A percentile compares a stretch with the other conserved stretches of the same genome.
These are phyloP conservation scores for Actinemys pallida DNA, from an alignment of 2,113 vertebrate genomes.

Conservation along the genomic window DNA sequence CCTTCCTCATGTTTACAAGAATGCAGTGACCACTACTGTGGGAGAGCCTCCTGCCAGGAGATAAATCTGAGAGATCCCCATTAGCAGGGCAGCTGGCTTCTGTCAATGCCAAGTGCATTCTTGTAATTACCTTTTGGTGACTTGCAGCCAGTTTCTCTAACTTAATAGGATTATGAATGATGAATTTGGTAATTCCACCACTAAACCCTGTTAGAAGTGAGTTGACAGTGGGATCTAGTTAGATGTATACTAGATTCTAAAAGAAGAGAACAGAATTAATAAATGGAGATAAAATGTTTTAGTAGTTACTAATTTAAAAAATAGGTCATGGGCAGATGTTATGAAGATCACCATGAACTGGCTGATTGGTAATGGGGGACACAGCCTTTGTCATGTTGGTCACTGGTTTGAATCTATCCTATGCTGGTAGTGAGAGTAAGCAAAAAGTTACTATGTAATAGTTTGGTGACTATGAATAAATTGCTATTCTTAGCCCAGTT, in stretches of 20 bases:
- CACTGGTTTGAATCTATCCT: neutral
- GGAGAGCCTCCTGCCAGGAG: neutral
- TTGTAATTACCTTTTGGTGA: neutral
- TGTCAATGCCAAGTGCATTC: accelerated
- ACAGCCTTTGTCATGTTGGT: neutral
- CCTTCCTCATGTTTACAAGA: neutral
- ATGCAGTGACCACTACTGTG: neutral
- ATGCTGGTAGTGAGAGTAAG: neutral
- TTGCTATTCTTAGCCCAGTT: neutral
- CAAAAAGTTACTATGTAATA: too few relatives aligned
- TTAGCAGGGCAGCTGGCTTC: neutral
- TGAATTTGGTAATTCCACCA: neutral
- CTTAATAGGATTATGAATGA: neutral
- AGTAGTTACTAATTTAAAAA: neutral
- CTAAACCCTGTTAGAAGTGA: neutral
- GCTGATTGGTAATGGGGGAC: neutral
- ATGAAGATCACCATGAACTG: neutral
- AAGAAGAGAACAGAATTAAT: neutral
- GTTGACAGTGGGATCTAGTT: neutral
- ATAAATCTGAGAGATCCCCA: accelerated
- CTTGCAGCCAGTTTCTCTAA: neutral
- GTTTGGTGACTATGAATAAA: neutral
- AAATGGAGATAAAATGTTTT: neutral
- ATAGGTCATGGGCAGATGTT: neutral
- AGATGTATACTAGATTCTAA: neutral